Percentiles rank a stretch among this genome's conserved stretches.
Evolutionary conservation across 1,140 invertebrate species (phyloP).

Genomic region (Probaryconus sp.): DNA sequence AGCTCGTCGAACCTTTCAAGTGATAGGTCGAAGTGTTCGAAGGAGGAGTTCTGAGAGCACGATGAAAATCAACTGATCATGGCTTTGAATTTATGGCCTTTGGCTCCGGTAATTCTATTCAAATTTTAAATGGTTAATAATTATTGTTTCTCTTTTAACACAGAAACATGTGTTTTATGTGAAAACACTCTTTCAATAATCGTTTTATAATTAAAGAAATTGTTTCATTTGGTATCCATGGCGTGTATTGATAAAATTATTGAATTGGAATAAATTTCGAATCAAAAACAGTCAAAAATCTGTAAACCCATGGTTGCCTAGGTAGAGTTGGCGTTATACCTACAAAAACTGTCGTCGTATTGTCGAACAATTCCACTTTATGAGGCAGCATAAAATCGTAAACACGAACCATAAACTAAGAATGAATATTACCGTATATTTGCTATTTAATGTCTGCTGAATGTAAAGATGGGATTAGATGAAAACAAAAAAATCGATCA

Average conservation of each 20-base stretch:
- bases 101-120: slow-evolving; percentile 5
- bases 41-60: slow-evolving; percentile 30
- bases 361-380: slow-evolving; percentile 66
- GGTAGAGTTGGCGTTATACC: slow-evolving; percentile 3
- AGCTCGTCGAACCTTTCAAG: slow-evolving; percentile 28
- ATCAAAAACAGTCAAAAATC: background rate
- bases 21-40: slow-evolving; percentile 46
- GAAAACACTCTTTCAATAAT: too few species aligned
- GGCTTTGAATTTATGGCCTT: slow-evolving; percentile 28
- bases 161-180: background rate
- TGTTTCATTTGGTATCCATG: too few species aligned
- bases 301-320: background rate
- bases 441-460: slow-evolving; percentile 21
- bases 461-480: slow-evolving; percentile 12
- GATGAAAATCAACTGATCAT: slow-evolving; percentile 32
- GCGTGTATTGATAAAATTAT: too few species aligned
- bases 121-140: background rate
- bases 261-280: too few species aligned
- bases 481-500: slow-evolving; percentile 4
- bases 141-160: background rate
- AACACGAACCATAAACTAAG: slow-evolving; percentile 66
- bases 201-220: too few species aligned
- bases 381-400: slow-evolving; percentile 67
- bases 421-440: slow-evolving; percentile 45
- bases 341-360: slow-evolving; percentile 42